Evolutionary conservation across 2,888 invertebrate genomes (phyloP).

Genomic region (Folsomia candida): DNA sequence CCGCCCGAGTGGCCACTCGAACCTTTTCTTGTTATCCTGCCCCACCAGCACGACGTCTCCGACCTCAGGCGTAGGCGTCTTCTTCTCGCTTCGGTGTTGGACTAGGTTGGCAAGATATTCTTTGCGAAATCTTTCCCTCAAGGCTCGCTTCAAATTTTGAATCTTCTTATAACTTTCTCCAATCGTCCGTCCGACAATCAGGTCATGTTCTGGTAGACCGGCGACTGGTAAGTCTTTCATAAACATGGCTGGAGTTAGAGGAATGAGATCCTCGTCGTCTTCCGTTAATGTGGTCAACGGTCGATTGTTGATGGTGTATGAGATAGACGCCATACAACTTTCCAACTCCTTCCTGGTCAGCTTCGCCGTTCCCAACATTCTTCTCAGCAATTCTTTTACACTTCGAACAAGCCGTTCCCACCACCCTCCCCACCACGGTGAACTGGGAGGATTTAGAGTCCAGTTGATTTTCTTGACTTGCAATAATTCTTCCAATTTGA

Average conservation of each 20-base stretch:
- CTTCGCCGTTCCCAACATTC: constrained; percentile 34
- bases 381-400: constrained; percentile 4
- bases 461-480: neutral
- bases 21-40: constrained; percentile 12
- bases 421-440: too few species aligned
- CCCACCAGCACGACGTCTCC: constrained; percentile 15
- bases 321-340: constrained; percentile 40
- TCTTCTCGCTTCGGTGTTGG: neutral
- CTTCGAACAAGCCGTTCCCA: constrained; percentile 7
- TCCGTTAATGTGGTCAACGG: constrained; percentile 46
- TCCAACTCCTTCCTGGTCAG: constrained; percentile 42
- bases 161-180: too few species aligned
- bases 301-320: constrained; percentile 47
- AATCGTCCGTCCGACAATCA: too few species aligned
- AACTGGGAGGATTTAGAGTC: neutral
- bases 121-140: constrained; percentile 1
- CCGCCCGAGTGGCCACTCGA: constrained; percentile 10
- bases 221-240: neutral
- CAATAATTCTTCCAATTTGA: constrained; percentile 28
- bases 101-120: constrained; percentile 12
- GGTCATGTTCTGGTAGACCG: neutral
- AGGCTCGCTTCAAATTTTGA: neutral
- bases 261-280: constrained; percentile 17
- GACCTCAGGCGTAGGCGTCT: neutral
- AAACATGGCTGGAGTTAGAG: constrained; percentile 4